Percentiles rank a stretch among this genome's conserved stretches.
Evolutionary conservation across 2,888 invertebrate species (phyloP).

Genomic region (Cylloceria caligata): DNA sequence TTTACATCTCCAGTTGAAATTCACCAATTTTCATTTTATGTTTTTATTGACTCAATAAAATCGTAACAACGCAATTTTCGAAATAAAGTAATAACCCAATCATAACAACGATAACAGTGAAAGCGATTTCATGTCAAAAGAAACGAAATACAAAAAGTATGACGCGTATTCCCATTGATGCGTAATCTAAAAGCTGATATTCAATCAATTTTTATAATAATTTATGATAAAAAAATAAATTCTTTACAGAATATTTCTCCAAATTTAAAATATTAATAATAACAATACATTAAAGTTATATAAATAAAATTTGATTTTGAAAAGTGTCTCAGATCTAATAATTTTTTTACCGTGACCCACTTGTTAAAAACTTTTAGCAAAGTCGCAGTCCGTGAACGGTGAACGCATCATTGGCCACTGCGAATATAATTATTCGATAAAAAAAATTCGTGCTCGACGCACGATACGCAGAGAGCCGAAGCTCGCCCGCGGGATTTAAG

Average conservation of each 20-base stretch:
- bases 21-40: no score
- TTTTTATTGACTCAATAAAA: no score
- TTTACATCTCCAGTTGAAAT: no score
- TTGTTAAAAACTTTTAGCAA: background rate
- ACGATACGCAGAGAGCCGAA: background rate
- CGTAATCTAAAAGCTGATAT: no score
- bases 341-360: background rate
- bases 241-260: background rate
- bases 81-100: no score
- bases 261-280: background rate
- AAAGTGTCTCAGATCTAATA: background rate
- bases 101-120: no score
- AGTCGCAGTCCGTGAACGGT: background rate
- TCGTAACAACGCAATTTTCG: no score
- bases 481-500: slow-evolving; percentile 53
- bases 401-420: background rate
- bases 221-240: background rate
- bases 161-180: no score
- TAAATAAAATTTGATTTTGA: background rate
- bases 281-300: background rate
- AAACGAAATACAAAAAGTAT: no score
- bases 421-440: slow-evolving; percentile 31
- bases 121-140: no score
- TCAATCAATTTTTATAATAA: background rate
- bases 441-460: slow-evolving; percentile 19